phyloP scores from a whole-genome alignment of 35 echinoderm and acorn worm genomes.

The Heliocidaris tuberculata region DNA sequence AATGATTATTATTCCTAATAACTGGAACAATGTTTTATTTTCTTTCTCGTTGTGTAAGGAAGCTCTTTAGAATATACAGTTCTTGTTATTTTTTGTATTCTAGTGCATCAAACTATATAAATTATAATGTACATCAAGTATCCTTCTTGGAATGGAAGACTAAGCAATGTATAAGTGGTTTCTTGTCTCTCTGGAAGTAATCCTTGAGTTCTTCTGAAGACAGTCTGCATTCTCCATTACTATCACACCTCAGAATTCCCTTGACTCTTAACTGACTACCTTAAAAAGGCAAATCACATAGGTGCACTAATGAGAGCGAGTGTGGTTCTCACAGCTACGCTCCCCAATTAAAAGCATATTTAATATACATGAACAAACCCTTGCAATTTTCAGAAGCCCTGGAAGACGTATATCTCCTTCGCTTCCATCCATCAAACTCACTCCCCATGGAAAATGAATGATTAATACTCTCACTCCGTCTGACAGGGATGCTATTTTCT shows the following conservation, averaged over 20 bases:
- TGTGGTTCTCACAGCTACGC: conserved; percentile 22
- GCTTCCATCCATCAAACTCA: conserved; percentile 46
- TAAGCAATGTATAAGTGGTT: background rate
- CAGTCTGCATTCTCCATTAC: conserved; percentile 1
- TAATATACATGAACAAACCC: conserved; percentile 49
- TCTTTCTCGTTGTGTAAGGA: background rate
- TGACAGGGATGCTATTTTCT: conserved; percentile 37
- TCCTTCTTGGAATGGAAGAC: background rate
- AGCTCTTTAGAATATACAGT: background rate
- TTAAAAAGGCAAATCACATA: conserved; percentile 18
- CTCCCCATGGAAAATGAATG: conserved; percentile 52
- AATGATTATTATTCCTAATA: background rate
- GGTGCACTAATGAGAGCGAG: background rate
- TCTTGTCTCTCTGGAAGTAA: background rate
- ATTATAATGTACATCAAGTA: background rate
- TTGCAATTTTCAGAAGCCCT: conserved; percentile 47
- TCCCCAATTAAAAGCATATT: conserved; percentile 47
- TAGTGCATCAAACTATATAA: background rate
- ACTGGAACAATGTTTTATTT: background rate
- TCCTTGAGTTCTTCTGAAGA: background rate
- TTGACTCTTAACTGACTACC: background rate
- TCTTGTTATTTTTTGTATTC: background rate
- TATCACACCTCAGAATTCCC: background rate
- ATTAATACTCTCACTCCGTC: conserved; percentile 43
- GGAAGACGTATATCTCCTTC: background rate